Base-by-base conservation (phyloP, 2,797 vertebrate species). In the Gastrophryne carolinensis region DNA sequence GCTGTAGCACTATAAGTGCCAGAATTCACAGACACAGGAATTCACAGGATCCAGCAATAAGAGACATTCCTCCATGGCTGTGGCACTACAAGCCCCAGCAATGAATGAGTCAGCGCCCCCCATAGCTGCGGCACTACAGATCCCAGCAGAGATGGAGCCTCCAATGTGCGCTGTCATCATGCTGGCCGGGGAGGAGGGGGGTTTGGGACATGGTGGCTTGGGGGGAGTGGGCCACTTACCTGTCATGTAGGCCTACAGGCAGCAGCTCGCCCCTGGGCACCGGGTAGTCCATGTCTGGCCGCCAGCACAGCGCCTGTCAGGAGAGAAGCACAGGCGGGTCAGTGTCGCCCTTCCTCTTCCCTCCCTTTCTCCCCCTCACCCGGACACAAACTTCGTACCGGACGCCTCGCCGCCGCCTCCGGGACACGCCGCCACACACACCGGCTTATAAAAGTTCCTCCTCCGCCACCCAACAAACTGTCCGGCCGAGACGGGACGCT, bases 261-360 rank as follows among this genome's bases (percentile, higher is more conserved):
- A 95, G 88, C 23, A 92, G 87, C 80, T 96, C 93, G 83, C 90
- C 94, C 84, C 93, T 88, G 86, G 94, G 91, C 69, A 92, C 83
- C 89, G 92, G 92, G 89, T 88, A 90, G 87, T 95, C 95, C 95
- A 95, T 93, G 83, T 89, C 86, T 79, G 90, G 88, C 74, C 23
- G 32, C 7, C 74, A 63, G 66, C 57, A 69, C 79, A 90, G 89
- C 84, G 21, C 35, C 73, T 68, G 73, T 39, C 65, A 75, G 37
- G 26, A 57, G 35, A 67, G 49, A 69, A 6, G 21, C 8, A 60
- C 32, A 62, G 56, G 34, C 23, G 50, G 64, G 24, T 19, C 8
- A 30, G 34, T 4, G 7, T n/a, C 24, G 12, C 3, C 19, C 13
- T 19, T 47, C 44, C 17, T 19, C 44, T 9, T 19, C n/a, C 17